Evolutionary conservation across 2,888 invertebrate species (phyloP).

Genomic region (Synanthedon andrenaeformis): DNA sequence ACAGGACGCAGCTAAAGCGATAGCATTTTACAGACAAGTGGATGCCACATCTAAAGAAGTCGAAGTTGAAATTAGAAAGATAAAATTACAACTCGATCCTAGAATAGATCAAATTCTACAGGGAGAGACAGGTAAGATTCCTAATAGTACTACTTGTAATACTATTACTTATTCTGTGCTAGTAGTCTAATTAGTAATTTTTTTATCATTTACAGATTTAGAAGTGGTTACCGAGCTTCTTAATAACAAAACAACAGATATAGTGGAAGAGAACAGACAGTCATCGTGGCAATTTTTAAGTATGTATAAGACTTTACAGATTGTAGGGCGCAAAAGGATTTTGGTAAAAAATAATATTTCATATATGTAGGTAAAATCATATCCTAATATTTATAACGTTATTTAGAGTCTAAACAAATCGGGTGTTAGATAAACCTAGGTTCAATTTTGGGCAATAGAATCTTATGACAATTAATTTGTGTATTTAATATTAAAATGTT

Average conservation of each 20-base stretch:
- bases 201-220: conserved; percentile 14
- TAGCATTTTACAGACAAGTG: conserved; percentile 32
- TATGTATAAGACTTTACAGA: conserved; percentile 14
- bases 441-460: too few relatives aligned
- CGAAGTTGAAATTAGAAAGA: conserved; percentile 30
- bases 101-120: conserved; percentile 22
- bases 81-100: conserved; percentile 29
- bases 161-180: too few relatives aligned
- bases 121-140: conserved; percentile 15
- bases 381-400: too few relatives aligned
- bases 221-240: conserved; percentile 17
- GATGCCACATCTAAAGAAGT: conserved; percentile 30
- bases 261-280: conserved; percentile 3
- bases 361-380: too few relatives aligned
- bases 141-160: too few relatives aligned
- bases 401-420: too few relatives aligned
- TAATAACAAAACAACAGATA: conserved; percentile 10
- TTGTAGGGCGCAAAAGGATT: too few relatives aligned
- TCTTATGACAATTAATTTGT: too few relatives aligned
- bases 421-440: too few relatives aligned
- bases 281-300: conserved; percentile 32
- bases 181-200: too few relatives aligned
- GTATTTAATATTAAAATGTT: too few relatives aligned
- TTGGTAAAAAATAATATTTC: too few relatives aligned
- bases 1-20: conserved; percentile 35